Evolutionary conservation across 2,113 vertebrate genomes (phyloP), one percentile per base, ranked within the genome.

Genomic region (Eulemur rufifrons): DNA sequence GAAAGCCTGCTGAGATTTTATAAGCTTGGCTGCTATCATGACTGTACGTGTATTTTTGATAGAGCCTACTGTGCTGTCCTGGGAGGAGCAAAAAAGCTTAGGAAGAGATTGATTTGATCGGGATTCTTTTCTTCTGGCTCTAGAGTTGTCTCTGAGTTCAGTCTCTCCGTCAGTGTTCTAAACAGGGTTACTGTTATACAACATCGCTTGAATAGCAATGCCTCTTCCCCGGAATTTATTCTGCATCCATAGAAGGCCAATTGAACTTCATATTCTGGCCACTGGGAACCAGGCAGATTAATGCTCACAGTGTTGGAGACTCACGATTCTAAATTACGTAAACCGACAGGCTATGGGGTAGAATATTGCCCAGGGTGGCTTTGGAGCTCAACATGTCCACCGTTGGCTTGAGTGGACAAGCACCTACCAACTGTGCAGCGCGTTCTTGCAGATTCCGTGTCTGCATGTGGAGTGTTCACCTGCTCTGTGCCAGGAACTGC

Each of bases 1-100:
- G 39, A 52, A 95, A 20, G 23, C 0, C 0, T 25, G 42, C 2
- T 11, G 32, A 13, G 10, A 6, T 50, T 42, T 59, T 17, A 29
- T 29, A 29, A 39, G 39, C 54, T 54, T 27, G 18, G 10, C 68
- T 23, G 17, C 8, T n/a, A 8, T 9, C 45, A 37, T 3, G 5
- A 52, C 14, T 63, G 25, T 23, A 25, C 11, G 34, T 54, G n/a
- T 14, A 0, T 32, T 63, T 71, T 39, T 50, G 59, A 50, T 23
- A 14, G 7, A 47, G 52, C 29, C 1, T 10, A 12, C 64, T 15
- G 29, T 2, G 21, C n/a, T 37, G 12, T 29, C n/a, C 50, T 8
- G 0, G 3, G 11, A 73, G 37, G 37, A 52, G 8, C 34, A 29
- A n/a, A 34, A 25, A 61, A 20, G 47, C 66, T 12, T 29, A 9